Evolutionary conservation across 2,113 vertebrate genomes (phyloP), one percentile per base, ranked within the genome.

Genomic region (Salvelinus fontinalis): DNA sequence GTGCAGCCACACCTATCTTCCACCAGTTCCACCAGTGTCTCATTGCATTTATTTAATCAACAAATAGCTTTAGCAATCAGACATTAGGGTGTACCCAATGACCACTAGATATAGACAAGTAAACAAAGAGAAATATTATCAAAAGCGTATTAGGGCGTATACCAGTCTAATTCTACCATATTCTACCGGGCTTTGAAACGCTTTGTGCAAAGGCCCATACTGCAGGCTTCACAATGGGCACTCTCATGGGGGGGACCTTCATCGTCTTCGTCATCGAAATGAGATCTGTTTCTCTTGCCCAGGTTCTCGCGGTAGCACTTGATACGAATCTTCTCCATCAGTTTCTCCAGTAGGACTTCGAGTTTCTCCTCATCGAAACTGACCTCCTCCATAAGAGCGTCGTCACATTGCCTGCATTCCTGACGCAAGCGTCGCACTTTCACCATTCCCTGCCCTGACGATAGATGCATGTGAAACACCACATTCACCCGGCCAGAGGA

Each of bases 401-500:
- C 44, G 0, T n/a, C 2, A 59, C 69, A 77, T 51, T 2, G 26
- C 39, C 60, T 51, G 75, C 75, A 77, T n/a, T 65, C 60, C 68
- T 76, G 75, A 1, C 57, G 29, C 31, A 12, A 69, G 0, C n/a
- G 3, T 4, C 34, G 34, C 31, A 29, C 68, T 44, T 66, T 77
- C 5, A 77, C 69, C 18, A 7, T 26, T 34, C 5, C 29, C 24
- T 60, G 4, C 1, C 4, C 1, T 34, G 22, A 27, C 24, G 48
- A 7, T 13, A 77, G 75, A 22, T 5, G 1, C 57, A 77, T 66
- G 69, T 54, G 75, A 54, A 77, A 71, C 60, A 77, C 60, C 59
- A 66, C 69, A 26, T n/a, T n/a, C 5, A 69, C 34, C 24, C 59
- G 27, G 75, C 59, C 51, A 5, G 59, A 77, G 12, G 59, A 44